Conservation (phyloP, 2,888 invertebrate species). For the Caenorhabditis sp. region DNA sequence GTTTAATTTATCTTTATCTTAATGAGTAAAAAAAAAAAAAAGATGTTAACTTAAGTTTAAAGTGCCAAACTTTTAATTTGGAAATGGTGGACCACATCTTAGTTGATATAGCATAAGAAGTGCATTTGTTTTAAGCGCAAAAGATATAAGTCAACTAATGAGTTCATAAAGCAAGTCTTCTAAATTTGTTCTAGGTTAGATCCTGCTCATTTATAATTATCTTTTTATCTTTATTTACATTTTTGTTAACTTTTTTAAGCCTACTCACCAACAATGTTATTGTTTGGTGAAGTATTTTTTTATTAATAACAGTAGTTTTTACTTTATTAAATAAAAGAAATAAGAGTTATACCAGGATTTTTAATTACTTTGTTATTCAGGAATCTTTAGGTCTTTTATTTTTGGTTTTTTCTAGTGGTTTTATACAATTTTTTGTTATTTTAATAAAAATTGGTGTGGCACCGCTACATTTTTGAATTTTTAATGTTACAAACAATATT, state of each 20-base stretch:
- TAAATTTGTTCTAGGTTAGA: constrained; percentile 56
- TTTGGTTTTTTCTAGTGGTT: constrained; percentile 35
- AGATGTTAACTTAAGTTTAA: constrained; percentile 60
- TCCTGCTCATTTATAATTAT: constrained; percentile 57
- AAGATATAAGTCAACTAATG: constrained; percentile 58
- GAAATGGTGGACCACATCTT: constrained; percentile 63
- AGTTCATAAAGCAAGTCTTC: constrained; percentile 56
- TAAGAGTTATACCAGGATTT: constrained; percentile 43
- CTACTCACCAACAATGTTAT: constrained; percentile 38
- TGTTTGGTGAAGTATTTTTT: constrained; percentile 51
- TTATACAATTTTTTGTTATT: constrained; percentile 52
- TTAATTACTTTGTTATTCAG: constrained; percentile 56
- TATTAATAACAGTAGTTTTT: constrained; percentile 51
- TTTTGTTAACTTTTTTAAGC: constrained; percentile 36
- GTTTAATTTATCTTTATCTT: constrained; percentile 59
- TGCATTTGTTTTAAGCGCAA: constrained; percentile 64
- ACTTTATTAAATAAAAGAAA: constrained; percentile 44
- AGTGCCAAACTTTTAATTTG: constrained; percentile 60
- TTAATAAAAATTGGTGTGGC: constrained; percentile 51
- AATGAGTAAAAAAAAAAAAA: constrained; percentile 47
- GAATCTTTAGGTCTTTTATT: constrained; percentile 51
- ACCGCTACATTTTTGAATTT: constrained; percentile 52
- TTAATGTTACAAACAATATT: constrained; percentile 48
- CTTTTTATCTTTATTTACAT: constrained; percentile 44
- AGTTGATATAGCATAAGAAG: constrained; percentile 62